A percentile compares a stretch with the other conserved stretches of the same genome.
These are phyloP conservation scores for Atherinosoma microstoma DNA, from an alignment of 2,797 vertebrate species.

Conservation along the genomic window DNA sequence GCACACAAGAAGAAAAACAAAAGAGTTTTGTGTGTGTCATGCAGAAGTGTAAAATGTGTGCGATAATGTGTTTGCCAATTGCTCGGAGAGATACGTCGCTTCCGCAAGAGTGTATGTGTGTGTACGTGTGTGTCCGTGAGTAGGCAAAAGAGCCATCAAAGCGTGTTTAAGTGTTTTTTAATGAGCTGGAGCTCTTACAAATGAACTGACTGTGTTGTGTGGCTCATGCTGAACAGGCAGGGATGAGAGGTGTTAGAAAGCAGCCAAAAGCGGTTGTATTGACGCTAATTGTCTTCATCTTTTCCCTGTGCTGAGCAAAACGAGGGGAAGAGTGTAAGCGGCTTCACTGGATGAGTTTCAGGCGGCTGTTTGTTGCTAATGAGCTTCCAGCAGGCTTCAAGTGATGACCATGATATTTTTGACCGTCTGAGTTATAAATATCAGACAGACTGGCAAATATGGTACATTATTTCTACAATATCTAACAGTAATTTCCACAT, in stretches of 20 bases:
- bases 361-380: slow-evolving; percentile 4
- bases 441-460: not conserved
- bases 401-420: not conserved
- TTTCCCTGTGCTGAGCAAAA: slow-evolving; percentile 5
- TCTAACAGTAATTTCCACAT: not conserved
- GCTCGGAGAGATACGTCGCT: slow-evolving; percentile 7
- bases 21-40: slow-evolving; percentile 10
- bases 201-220: slow-evolving; percentile 43
- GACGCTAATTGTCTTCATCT: slow-evolving; percentile 54
- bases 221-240: slow-evolving; percentile 43
- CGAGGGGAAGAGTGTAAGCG: slow-evolving; percentile 27
- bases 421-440: not conserved
- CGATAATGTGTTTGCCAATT: slow-evolving; percentile 20
- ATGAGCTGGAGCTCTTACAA: slow-evolving; percentile 62
- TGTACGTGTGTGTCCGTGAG: slow-evolving; percentile 16
- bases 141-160: slow-evolving; percentile 49
- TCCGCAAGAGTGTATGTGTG: slow-evolving; percentile 13
- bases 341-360: slow-evolving; percentile 23
- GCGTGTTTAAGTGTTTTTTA: slow-evolving; percentile 62
- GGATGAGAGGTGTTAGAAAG: slow-evolving; percentile 37
- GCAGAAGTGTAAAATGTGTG: slow-evolving; percentile 32
- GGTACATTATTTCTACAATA: not conserved
- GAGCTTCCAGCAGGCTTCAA: not conserved
- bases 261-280: slow-evolving; percentile 40
- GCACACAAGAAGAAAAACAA: slow-evolving; percentile 11